These are phyloP conservation scores for Ceratothoa steindachneri DNA, from an alignment of 2,888 invertebrate genomes.

Conservation along the genomic window DNA sequence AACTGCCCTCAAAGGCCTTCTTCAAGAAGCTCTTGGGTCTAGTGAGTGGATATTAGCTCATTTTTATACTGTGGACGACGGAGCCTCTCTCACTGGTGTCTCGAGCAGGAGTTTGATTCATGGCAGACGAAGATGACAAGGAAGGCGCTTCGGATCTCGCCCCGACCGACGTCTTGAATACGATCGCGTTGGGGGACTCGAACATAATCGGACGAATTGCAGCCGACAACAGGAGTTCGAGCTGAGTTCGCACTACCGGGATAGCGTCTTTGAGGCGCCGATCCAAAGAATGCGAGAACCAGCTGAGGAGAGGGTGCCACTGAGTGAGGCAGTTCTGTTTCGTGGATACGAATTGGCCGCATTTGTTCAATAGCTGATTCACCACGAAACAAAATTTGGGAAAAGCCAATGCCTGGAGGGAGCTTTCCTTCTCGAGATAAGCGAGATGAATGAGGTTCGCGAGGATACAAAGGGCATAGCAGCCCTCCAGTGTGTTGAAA, in stretches of 20 bases:
- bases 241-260: constrained; percentile 63
- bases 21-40: constrained; percentile 18
- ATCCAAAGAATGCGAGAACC: constrained; percentile 78
- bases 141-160: too few relatives aligned
- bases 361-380: constrained; percentile 78
- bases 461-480: constrained; percentile 82
- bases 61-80: too few relatives aligned
- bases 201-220: constrained; percentile 47
- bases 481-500: constrained; percentile 79
- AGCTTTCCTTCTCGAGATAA: constrained; percentile 50
- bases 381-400: constrained; percentile 61
- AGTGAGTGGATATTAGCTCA: too few relatives aligned
- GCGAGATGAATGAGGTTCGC: constrained; percentile 77
- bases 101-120: too few relatives aligned
- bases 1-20: constrained; percentile 29
- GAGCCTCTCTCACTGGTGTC: too few relatives aligned
- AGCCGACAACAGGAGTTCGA: constrained; percentile 68
- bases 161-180: too few relatives aligned
- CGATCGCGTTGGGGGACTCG: constrained; percentile 18
- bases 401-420: constrained; percentile 35
- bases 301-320: constrained; percentile 97
- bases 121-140: too few relatives aligned
- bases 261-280: constrained; percentile 66
- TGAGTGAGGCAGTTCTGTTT: constrained; percentile 84
- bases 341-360: constrained; percentile 84